Evolutionary conservation across 2,113 vertebrate species (phyloP).

Genomic region (Indicator indicator): DNA sequence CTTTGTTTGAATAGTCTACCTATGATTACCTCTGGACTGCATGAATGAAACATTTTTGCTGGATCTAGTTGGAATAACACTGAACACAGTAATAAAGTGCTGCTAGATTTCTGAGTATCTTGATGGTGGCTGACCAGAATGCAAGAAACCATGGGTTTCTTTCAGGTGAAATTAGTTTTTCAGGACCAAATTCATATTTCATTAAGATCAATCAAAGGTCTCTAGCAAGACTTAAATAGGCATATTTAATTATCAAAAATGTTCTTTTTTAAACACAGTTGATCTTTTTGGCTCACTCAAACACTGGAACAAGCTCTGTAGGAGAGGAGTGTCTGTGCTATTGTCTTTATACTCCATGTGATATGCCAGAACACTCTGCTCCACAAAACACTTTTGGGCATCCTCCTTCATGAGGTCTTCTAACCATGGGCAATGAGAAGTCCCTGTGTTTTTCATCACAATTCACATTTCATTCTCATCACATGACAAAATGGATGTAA

Average conservation of each 20-base stretch:
- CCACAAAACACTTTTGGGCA: background rate
- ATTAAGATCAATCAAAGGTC: background rate
- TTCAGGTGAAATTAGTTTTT: background rate
- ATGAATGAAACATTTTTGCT: background rate
- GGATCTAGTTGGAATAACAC: background rate
- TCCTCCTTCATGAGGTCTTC: background rate
- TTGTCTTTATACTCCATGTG: background rate
- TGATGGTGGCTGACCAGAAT: background rate
- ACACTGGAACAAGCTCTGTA: background rate
- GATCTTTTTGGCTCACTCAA: background rate
- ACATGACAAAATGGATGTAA: background rate
- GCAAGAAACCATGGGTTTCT: background rate
- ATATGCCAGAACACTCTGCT: background rate
- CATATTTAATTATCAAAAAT: background rate
- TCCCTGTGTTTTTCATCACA: background rate
- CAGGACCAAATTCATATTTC: background rate
- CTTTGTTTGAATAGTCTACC: background rate
- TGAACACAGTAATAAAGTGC: background rate
- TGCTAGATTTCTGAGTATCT: background rate
- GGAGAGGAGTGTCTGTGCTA: background rate
- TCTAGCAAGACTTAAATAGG: background rate
- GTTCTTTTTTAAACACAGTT: background rate
- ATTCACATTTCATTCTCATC: background rate
- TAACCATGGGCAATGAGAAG: background rate
- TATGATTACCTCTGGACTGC: background rate